Percentiles rank a stretch among this genome's conserved stretches.
These are phyloP conservation scores for Nycticorax nycticorax DNA, from an alignment of 2,113 vertebrate genomes.

Conservation along the genomic window DNA sequence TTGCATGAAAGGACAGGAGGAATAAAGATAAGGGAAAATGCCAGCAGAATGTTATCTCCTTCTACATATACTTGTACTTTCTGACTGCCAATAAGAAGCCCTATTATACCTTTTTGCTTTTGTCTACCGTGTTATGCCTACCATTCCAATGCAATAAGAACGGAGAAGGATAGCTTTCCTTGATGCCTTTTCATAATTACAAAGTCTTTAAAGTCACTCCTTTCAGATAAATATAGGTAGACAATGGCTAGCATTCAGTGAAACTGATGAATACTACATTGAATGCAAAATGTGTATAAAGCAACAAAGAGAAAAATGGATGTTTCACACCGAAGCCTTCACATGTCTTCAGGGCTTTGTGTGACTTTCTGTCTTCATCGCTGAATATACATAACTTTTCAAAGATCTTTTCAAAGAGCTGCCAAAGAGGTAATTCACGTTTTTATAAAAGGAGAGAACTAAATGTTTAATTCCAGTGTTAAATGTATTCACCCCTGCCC, in stretches of 20 bases:
- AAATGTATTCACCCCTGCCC: neutral
- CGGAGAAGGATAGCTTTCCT: conserved; percentile 27
- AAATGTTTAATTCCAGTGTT: conserved; percentile 46
- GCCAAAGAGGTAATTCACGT: conserved; percentile 42
- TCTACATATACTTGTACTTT: neutral
- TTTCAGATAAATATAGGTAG: conserved; percentile 41
- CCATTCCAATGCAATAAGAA: conserved; percentile 34
- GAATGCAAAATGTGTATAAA: conserved; percentile 34
- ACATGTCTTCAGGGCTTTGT: conserved; percentile 41
- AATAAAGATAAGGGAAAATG: conserved; percentile 54
- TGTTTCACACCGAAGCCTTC: conserved; percentile 55
- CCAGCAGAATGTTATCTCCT: conserved; percentile 37
- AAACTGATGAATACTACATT: conserved; percentile 27
- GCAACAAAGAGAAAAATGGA: conserved; percentile 33
- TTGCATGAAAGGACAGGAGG: neutral
- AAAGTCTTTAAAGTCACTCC: conserved; percentile 48
- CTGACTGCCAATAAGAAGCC: conserved; percentile 14
- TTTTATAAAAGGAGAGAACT: neutral
- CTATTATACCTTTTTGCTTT: conserved; percentile 39
- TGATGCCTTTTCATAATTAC: conserved; percentile 63
- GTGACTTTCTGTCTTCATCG: conserved; percentile 41
- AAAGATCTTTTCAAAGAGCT: conserved; percentile 56
- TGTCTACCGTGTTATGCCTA: conserved; percentile 28
- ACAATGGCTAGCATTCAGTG: conserved; percentile 51
- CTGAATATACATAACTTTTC: conserved; percentile 57